Evolutionary conservation across 92 coral and sea anemone species (phyloP).

Genomic region (Heliopora coerulea): DNA sequence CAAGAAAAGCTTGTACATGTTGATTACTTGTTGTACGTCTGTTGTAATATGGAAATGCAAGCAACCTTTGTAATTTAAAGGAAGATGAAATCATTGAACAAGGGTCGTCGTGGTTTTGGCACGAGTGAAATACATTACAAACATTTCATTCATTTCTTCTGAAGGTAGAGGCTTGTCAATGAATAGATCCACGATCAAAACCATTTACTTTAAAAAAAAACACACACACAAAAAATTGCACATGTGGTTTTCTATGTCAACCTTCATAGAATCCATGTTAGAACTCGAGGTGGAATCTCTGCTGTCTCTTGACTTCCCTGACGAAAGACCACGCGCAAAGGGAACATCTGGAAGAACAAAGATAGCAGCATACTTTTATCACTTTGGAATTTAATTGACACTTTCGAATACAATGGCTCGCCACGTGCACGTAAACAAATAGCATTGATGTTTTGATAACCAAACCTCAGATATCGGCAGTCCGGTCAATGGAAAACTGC

Average conservation of each 20-base stretch:
- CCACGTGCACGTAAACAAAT: conserved; percentile 29
- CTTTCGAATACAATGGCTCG: conserved; percentile 14
- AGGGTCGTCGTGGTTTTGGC: no score
- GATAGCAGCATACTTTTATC: conserved; percentile 22
- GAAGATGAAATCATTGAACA: no score
- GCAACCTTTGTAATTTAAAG: no score
- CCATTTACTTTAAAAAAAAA: no score
- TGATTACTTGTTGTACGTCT: no score
- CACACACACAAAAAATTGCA: no score
- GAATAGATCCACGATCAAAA: no score
- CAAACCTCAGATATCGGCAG: neutral
- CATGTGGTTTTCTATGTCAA: neutral
- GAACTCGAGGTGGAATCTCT: conserved; percentile 8
- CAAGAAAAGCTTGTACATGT: no score
- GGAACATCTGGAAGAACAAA: conserved; percentile 28
- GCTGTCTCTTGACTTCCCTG: neutral
- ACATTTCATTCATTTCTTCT: no score
- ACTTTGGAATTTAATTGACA: conserved; percentile 13
- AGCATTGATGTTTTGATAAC: neutral
- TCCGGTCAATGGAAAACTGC: neutral
- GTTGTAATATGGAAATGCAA: no score
- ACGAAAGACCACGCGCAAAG: neutral
- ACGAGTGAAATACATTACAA: no score
- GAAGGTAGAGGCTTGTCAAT: no score
- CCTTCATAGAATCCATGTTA: conserved; percentile 35